phyloP scores from a whole-genome alignment of 2,797 vertebrate genomes.

The Myotis vivesi region DNA sequence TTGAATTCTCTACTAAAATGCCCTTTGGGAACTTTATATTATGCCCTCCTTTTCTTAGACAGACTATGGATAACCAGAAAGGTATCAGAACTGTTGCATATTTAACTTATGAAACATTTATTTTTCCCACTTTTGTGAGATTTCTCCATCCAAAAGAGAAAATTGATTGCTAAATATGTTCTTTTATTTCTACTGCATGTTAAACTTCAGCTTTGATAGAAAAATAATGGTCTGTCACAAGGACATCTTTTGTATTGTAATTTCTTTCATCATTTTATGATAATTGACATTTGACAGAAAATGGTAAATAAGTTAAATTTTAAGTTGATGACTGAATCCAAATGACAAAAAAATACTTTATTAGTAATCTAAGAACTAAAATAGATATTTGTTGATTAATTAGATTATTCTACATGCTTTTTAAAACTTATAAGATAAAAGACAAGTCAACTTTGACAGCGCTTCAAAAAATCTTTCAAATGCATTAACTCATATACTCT shows the following conservation, averaged over 20 bases:
- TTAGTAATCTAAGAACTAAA: constrained; percentile 55
- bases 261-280: constrained; percentile 66
- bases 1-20: background rate
- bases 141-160: constrained; percentile 15
- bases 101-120: constrained; percentile 13
- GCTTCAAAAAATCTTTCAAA: constrained; percentile 14
- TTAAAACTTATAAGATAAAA: background rate
- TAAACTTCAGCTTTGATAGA: constrained; percentile 74
- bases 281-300: constrained; percentile 71
- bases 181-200: constrained; percentile 58
- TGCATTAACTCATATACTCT: background rate
- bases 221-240: constrained; percentile 80
- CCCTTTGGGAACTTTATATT: background rate
- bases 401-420: background rate
- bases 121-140: background rate
- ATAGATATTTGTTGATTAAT: constrained; percentile 1
- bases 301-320: constrained; percentile 72
- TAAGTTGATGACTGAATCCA: constrained; percentile 75
- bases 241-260: constrained; percentile 67
- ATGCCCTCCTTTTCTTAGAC: background rate
- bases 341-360: constrained; percentile 58
- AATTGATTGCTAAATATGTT: constrained; percentile 65
- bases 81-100: background rate
- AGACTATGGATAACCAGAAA: background rate
- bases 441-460: background rate